Conservation (phyloP, 92 coral and sea anemone genomes). For the Parazoanthus darwini region DNA sequence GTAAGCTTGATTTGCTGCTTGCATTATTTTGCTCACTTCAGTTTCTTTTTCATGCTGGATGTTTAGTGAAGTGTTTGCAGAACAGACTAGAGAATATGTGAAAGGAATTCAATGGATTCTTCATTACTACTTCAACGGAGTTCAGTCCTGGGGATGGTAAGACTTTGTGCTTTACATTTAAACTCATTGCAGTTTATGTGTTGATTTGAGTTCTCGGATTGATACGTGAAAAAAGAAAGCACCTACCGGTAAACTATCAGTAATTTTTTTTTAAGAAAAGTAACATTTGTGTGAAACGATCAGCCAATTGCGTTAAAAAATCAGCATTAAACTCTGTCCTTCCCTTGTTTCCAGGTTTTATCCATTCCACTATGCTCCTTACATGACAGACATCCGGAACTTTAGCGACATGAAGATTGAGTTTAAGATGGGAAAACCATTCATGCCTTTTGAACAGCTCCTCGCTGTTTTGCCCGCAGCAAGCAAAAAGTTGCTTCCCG, state of each 20-base stretch:
- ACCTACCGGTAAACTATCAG: not conserved
- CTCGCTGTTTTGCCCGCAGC: conserved; percentile 96
- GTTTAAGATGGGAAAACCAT: conserved; percentile 84
- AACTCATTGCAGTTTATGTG: not conserved
- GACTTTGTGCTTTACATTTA: not conserved
- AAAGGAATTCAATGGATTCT: conserved; percentile 97
- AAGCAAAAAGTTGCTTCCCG: conserved; percentile 84
- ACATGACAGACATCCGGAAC: conserved; percentile 82
- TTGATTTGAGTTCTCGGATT: not conserved
- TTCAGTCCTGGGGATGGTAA: conserved; percentile 98
- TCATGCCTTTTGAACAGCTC: conserved; percentile 96
- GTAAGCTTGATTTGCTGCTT: not conserved
- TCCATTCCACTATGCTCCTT: conserved; percentile 98
- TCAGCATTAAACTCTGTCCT: not conserved
- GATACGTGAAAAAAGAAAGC: not conserved
- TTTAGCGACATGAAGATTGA: conserved; percentile 63
- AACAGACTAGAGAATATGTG: conserved; percentile 80
- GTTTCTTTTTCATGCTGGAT: not conserved
- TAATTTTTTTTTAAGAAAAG: too few species aligned
- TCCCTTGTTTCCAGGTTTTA: conserved; percentile 68
- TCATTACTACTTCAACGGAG: conserved; percentile 92
- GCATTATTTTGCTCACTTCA: not conserved
- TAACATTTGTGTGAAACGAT: too few species aligned
- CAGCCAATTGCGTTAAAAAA: too few species aligned
- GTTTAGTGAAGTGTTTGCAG: conserved; percentile 60